These are phyloP conservation scores for Drosophila ohnishii DNA, from an alignment of 1,140 invertebrate species.

Conservation along the genomic window DNA sequence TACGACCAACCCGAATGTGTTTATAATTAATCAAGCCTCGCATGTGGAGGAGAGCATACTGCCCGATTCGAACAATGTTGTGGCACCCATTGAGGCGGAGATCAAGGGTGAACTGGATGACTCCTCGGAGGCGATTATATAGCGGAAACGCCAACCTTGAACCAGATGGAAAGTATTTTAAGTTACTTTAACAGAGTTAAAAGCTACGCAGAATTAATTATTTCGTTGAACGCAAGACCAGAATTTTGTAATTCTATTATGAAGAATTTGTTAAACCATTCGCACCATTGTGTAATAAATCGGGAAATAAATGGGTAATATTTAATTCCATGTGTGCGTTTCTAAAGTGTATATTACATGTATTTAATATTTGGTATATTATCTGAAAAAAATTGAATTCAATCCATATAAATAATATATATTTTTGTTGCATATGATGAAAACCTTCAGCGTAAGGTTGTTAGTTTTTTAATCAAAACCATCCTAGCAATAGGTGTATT, in stretches of 20 bases:
- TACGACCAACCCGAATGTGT: slow-evolving; percentile 34
- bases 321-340: background rate
- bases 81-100: slow-evolving; percentile 24
- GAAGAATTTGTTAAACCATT: slow-evolving; percentile 34
- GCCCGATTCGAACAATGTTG: slow-evolving; percentile 37
- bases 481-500: background rate
- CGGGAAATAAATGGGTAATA: slow-evolving; percentile 11
- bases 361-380: background rate
- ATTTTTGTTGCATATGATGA: background rate
- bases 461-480: background rate
- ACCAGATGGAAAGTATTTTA: slow-evolving; percentile 57
- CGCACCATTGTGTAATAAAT: slow-evolving; percentile 15
- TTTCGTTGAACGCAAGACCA: slow-evolving; percentile 36
- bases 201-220: slow-evolving; percentile 26
- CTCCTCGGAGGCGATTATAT: slow-evolving; percentile 35
- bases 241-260: slow-evolving; percentile 28
- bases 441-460: background rate
- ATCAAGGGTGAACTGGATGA: slow-evolving; percentile 68
- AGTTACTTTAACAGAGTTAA: slow-evolving; percentile 61
- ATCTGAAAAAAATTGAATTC: background rate
- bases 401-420: background rate
- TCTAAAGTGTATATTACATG: slow-evolving; percentile 2
- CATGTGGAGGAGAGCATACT: slow-evolving; percentile 61
- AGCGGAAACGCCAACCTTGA: background rate
- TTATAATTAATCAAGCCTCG: slow-evolving; percentile 49